These are phyloP conservation scores for Crossocerus cetratus DNA, from an alignment of 2,888 invertebrate species.

Conservation along the genomic window DNA sequence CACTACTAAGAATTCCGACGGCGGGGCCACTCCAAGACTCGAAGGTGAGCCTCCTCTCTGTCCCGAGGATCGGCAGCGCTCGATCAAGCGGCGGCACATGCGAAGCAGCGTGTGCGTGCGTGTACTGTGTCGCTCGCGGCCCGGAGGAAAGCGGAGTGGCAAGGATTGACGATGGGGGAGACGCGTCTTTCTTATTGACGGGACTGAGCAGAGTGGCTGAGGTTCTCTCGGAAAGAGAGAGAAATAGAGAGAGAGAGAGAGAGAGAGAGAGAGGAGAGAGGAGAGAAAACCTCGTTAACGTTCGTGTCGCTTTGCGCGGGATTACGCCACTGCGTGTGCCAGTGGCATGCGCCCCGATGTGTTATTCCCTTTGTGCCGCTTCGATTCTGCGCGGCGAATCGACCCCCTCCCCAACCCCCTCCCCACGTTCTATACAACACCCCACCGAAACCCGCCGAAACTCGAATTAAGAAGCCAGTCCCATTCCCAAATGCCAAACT, in stretches of 20 bases:
- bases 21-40: too few species aligned
- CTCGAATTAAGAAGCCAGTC: too few species aligned
- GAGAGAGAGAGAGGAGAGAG: background rate
- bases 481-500: too few species aligned
- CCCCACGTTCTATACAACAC: too few species aligned
- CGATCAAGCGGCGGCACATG: background rate
- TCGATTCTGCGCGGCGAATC: constrained; percentile 31
- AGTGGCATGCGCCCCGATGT: constrained; percentile 12
- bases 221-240: constrained; percentile 16
- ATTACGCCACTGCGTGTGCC: constrained; percentile 22
- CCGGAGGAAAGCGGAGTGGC: background rate
- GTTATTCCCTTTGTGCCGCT: background rate
- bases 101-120: background rate
- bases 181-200: background rate
- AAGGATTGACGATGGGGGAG: background rate
- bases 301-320: background rate
- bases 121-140: background rate
- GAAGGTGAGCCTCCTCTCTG: too few species aligned
- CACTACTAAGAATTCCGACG: too few species aligned
- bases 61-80: constrained; percentile 1
- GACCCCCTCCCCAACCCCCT: too few species aligned
- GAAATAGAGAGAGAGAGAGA: background rate
- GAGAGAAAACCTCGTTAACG: background rate
- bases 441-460: too few species aligned
- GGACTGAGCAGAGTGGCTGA: too few species aligned